Evolutionary conservation across 2,888 invertebrate genomes (phyloP).

Genomic region (Gastrophysa polygoni): DNA sequence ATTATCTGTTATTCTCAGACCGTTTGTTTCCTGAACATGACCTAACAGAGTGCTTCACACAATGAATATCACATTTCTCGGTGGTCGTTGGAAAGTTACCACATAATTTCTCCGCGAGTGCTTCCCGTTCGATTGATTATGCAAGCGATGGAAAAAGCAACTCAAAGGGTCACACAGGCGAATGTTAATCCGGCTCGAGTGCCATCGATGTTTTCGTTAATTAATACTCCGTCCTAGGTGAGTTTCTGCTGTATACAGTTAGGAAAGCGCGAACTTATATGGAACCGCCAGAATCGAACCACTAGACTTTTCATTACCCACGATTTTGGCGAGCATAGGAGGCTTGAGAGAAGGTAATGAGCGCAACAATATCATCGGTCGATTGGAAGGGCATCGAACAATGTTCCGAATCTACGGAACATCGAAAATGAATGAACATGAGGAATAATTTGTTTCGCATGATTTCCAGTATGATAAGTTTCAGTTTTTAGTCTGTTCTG

Average conservation of each 20-base stretch:
- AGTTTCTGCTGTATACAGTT: background rate
- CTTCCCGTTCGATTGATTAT: background rate
- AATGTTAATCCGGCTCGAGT: background rate
- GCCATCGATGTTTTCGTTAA: conserved; percentile 6
- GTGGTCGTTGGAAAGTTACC: too few species aligned
- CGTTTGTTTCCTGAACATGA: too few species aligned
- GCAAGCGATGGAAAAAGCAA: background rate
- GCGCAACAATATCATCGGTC: background rate
- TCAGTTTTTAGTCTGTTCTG: too few species aligned
- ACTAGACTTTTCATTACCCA: background rate
- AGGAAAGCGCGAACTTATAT: background rate
- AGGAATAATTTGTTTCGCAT: too few species aligned
- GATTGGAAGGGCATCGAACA: background rate
- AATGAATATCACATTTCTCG: too few species aligned
- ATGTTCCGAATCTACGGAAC: too few species aligned
- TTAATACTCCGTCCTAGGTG: background rate
- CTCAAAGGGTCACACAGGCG: background rate
- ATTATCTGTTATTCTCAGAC: too few species aligned
- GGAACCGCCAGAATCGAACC: background rate
- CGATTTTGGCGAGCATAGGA: background rate
- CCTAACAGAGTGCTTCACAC: too few species aligned
- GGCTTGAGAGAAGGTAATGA: background rate
- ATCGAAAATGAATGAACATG: too few species aligned
- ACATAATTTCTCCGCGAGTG: too few species aligned
- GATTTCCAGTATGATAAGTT: too few species aligned